Evolutionary conservation across 2,113 vertebrate genomes (phyloP), one percentile per base, ranked within the genome.

Genomic region (Pseudorectes ferrugineus): DNA sequence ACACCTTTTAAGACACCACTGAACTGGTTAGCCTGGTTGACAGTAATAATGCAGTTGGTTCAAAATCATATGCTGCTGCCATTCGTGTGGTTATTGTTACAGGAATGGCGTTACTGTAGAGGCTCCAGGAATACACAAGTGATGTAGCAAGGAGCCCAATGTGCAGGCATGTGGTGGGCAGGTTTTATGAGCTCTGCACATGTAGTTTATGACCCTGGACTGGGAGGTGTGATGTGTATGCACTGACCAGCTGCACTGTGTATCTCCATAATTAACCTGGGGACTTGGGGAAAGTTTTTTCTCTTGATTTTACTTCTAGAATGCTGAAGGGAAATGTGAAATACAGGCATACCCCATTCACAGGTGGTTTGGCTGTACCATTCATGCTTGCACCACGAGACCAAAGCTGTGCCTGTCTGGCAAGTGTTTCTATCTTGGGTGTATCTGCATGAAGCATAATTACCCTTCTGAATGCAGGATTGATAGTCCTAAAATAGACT

Each of bases 401-500:
- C 36, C 35, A 71, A 84, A 45, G 26, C 68, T 71, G 26, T 43
- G 38, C 62, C 9, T 80, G 20, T 42, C 87, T 75, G 65, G 24
- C 33, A 67, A 48, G 11, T 40, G 28, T 59, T 94, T 88, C 9
- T 93, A 12, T 93, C 58, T 86, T 45, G 42, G 26, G 10, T 49
- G 2, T 61, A 72, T 63, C 74, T 87, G 28, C 40, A 45, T 67
- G 51, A 87, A 78, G 31, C 11, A 14, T 65, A 87, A 77, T 87
- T 75, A 68, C 40, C 11, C 48, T 63, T 91, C 46, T 16, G 70
- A 89, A 91, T 70, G 33, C 49, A 73, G 68, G 54, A 73, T 9
- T 85, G n/a, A 28, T 72, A 72, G 57, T 93, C 57, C 57, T 85
- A 43, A 89, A 82, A 81, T 88, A 82, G n/a, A 31, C 28, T 89